Evolutionary conservation across 2,797 vertebrate species (phyloP).

Genomic region (Phrynocephalus guinanensis): DNA sequence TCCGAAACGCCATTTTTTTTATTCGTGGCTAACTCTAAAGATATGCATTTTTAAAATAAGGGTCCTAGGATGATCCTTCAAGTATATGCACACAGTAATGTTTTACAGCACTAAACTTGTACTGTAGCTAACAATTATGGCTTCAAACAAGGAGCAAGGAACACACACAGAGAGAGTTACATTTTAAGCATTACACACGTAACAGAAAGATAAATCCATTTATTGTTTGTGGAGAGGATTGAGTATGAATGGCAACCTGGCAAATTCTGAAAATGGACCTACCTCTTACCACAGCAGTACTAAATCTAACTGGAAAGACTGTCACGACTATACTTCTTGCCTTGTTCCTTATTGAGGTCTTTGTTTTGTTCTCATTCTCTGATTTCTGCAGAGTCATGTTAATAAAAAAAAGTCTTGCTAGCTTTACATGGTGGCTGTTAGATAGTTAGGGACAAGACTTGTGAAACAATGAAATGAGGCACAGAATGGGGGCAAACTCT

Average conservation of each 20-base stretch:
- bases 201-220: not conserved
- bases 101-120: slow-evolving; percentile 39
- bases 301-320: not conserved
- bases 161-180: too few species aligned
- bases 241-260: not conserved
- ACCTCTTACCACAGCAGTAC: not conserved
- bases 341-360: not conserved
- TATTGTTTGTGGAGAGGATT: not conserved
- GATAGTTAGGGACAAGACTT: not conserved
- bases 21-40: too few species aligned
- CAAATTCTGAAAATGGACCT: not conserved
- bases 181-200: slow-evolving; percentile 26
- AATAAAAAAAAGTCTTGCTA: not conserved
- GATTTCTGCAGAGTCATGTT: not conserved
- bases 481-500: not conserved
- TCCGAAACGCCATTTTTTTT: too few species aligned
- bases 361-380: too few species aligned
- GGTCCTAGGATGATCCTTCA: not conserved
- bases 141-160: not conserved
- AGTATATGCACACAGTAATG: not conserved
- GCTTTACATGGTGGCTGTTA: not conserved
- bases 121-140: slow-evolving; percentile 7
- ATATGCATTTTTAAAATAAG: too few species aligned
- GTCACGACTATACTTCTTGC: not conserved
- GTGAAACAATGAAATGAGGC: not conserved